Percentiles rank a stretch among this genome's conserved stretches.
These are phyloP conservation scores for Vanacampus margaritifer DNA, from an alignment of 2,113 vertebrate genomes.

Conservation along the genomic window DNA sequence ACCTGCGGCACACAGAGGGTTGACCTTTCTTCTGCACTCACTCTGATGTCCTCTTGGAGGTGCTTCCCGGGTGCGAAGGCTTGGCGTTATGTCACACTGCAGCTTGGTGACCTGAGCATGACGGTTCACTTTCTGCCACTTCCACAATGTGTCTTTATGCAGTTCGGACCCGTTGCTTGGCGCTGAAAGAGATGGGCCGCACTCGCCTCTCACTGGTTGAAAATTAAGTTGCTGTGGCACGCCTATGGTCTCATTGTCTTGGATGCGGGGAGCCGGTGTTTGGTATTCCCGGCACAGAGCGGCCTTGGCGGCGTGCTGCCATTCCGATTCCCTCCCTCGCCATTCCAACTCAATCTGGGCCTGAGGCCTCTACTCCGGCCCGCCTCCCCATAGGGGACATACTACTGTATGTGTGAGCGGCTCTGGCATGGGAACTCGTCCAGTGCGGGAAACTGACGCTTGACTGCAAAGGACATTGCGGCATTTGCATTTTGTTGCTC, in stretches of 20 bases:
- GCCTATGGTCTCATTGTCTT: slow-evolving; percentile 66
- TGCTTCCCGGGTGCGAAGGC: neutral
- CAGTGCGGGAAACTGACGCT: neutral
- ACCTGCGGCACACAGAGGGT: neutral
- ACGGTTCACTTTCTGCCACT: slow-evolving; percentile 60
- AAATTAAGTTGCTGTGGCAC: slow-evolving; percentile 63
- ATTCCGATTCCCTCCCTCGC: slow-evolving; percentile 59
- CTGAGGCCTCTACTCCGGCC: slow-evolving; percentile 21
- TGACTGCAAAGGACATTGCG: neutral
- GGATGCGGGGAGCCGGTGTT: slow-evolving; percentile 46
- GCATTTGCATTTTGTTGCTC: neutral
- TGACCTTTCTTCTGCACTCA: neutral
- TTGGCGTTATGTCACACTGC: neutral
- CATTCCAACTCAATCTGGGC: slow-evolving; percentile 62
- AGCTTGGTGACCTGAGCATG: slow-evolving; percentile 2
- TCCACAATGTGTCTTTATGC: slow-evolving; percentile 65
- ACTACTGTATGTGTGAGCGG: slow-evolving; percentile 32
- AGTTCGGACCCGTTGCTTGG: slow-evolving; percentile 49
- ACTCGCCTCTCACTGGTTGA: slow-evolving; percentile 58
- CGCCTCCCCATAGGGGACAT: slow-evolving; percentile 40
- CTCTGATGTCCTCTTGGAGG: neutral
- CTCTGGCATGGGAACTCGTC: neutral
- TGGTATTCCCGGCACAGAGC: slow-evolving; percentile 76
- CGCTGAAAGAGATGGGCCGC: slow-evolving; percentile 61
- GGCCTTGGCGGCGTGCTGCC: slow-evolving; percentile 62